phyloP scores from a whole-genome alignment of 2,797 vertebrate genomes.

The Rhynchotus rufescens region DNA sequence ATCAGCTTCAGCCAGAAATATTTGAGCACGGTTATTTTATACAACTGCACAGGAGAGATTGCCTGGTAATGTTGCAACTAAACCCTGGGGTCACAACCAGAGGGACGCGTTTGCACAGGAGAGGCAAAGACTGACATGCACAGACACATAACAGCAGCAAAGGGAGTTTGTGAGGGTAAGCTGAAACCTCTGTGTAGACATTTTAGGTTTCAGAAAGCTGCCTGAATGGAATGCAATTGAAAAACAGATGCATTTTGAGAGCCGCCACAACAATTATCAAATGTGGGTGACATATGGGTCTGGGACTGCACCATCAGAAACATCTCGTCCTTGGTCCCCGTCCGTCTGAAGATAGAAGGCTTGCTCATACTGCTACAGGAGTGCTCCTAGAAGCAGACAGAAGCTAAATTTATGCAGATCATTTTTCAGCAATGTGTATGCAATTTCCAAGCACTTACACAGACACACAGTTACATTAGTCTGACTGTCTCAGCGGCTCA shows the following conservation, averaged over 20 bases:
- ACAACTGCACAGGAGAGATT: background rate
- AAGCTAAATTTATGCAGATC: background rate
- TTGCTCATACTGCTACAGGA: background rate
- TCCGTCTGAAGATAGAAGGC: background rate
- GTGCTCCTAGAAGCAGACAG: background rate
- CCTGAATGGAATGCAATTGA: background rate
- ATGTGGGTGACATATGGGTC: background rate
- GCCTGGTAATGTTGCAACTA: background rate
- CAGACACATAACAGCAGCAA: background rate
- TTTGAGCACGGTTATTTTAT: background rate
- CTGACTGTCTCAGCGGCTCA: background rate
- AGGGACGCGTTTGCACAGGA: background rate
- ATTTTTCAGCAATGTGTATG: background rate
- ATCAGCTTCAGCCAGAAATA: background rate
- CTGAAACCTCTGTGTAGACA: background rate
- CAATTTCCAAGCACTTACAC: background rate
- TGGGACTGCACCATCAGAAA: background rate
- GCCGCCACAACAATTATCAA: background rate
- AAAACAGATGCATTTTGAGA: background rate
- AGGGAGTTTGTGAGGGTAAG: background rate
- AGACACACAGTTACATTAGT: background rate
- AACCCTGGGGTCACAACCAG: background rate
- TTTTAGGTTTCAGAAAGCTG: constrained; percentile 27
- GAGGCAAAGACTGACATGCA: background rate
- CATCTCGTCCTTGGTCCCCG: background rate